Conservation (phyloP, 2,113 vertebrate species). For the Epinephelus moara region DNA sequence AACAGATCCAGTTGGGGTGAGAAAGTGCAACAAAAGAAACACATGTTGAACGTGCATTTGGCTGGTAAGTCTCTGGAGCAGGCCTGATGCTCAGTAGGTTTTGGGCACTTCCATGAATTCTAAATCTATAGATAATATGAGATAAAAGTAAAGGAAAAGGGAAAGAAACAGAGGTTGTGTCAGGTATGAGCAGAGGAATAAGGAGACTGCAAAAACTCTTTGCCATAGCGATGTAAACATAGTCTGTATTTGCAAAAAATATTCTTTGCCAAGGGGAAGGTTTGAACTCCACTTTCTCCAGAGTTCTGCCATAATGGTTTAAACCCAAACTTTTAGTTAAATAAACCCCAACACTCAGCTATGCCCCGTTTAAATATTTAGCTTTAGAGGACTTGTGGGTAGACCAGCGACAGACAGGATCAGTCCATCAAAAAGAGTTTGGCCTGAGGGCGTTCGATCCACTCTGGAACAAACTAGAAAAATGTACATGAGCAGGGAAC, state of each 20-base stretch:
- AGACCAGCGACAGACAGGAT: conserved; percentile 55
- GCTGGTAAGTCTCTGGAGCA: neutral
- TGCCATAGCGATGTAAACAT: neutral
- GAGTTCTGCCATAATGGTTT: conserved; percentile 60
- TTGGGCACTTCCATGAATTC: conserved; percentile 12
- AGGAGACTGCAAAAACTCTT: neutral
- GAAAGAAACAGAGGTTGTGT: neutral
- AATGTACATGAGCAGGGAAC: neutral
- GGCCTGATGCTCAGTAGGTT: neutral
- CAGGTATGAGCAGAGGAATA: neutral
- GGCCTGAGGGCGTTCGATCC: conserved; percentile 11
- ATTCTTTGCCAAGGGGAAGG: conserved; percentile 5
- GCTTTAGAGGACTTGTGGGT: conserved; percentile 55
- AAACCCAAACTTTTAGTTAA: conserved; percentile 72
- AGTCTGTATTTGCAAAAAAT: neutral
- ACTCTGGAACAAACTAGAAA: conserved; percentile 32
- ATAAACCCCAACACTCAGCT: conserved; percentile 75
- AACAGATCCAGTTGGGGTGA: conserved; percentile 4
- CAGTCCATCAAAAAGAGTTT: conserved; percentile 46
- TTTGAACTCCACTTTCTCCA: conserved; percentile 41
- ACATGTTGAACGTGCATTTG: conserved; percentile 33
- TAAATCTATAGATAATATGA: neutral
- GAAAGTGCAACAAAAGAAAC: conserved; percentile 21
- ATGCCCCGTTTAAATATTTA: conserved; percentile 83
- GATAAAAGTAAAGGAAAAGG: neutral